Conservation (phyloP, 2,113 vertebrate species). For the Podilymbus podiceps region DNA sequence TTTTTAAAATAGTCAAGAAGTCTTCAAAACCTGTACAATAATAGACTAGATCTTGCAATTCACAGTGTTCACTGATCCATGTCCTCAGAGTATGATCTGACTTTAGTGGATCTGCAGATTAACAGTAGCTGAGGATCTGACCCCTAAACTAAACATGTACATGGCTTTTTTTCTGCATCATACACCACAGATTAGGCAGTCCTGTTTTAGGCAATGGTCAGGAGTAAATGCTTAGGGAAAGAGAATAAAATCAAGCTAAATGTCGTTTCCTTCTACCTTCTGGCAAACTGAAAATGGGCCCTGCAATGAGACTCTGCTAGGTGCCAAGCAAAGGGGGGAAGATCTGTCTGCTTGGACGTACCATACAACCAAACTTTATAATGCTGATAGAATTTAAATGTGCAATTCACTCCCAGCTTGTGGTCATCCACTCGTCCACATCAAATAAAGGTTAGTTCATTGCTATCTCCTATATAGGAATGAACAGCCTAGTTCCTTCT, state of each 20-base stretch:
- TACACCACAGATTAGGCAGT: not conserved
- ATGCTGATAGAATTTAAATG: not conserved
- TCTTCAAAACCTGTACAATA: not conserved
- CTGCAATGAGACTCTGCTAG: not conserved
- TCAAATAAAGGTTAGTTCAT: not conserved
- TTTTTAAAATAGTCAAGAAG: not conserved
- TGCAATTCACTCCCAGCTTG: not conserved
- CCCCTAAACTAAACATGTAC: not conserved
- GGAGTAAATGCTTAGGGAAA: not conserved
- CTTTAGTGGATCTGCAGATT: not conserved
- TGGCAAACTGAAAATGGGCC: not conserved
- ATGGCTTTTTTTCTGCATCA: not conserved
- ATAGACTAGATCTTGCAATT: not conserved
- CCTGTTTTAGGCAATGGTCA: not conserved
- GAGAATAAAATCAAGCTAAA: not conserved
- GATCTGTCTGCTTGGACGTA: not conserved
- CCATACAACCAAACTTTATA: not conserved
- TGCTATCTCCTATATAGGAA: not conserved
- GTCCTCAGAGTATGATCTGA: not conserved
- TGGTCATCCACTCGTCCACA: not conserved
- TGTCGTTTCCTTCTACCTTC: not conserved
- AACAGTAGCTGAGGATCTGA: not conserved
- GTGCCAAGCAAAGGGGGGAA: not conserved
- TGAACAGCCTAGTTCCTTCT: not conserved
- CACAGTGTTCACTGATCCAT: not conserved